Base-by-base conservation (phyloP, 2,797 vertebrate genomes). In the Rhodeus uyekii region DNA sequence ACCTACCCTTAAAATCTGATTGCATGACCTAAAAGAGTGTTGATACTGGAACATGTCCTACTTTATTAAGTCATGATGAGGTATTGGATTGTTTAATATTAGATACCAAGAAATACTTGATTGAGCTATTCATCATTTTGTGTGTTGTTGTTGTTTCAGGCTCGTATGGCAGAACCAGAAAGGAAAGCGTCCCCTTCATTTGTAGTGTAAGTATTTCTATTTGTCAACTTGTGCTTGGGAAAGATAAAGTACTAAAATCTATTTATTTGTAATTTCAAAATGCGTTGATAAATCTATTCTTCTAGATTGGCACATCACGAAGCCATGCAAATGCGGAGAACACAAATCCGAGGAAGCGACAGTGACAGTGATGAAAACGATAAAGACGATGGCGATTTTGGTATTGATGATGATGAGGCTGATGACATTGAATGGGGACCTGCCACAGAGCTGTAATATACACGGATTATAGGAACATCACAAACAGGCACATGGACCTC, bases 371-470 rank as follows among this genome's bases (percentile, higher is more conserved):
- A 97, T 0, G 96, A 95, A 27, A 94, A 92, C 34, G 87, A 92
- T 19, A 97, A 96, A 82, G 90, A 97, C 0, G 91, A 92, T 0
- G 85, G 90, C 5, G 72, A 92, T 0, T 81, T 91, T 0, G 95
- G 96, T 0, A 89, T 97, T 0, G 91, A 92, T 0, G 87, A 91
- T 8, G 86, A 92, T 0, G 89, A 92, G 34, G 16, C 90, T 0
- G 96, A 98, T 0, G 94, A 96, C 84, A 93, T 95, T 0, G 96
- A 96, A 84, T 99, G 97, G 98, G 98, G 97, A 9, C 97, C 97
- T 0, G 97, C 97, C 12, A 99, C 98, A 1, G 97, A 99, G 19
- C 94, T 99, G 48, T 99, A 96, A 92, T 83, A 10, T n/a, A 53
- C 75, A 68, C 22, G 16, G 46, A n/a, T 73, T 16, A 10, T 22